A percentile compares a stretch with the other conserved stretches of the same genome.
These are phyloP conservation scores for Luperina testacea DNA, from an alignment of 2,888 invertebrate species.

Conservation along the genomic window DNA sequence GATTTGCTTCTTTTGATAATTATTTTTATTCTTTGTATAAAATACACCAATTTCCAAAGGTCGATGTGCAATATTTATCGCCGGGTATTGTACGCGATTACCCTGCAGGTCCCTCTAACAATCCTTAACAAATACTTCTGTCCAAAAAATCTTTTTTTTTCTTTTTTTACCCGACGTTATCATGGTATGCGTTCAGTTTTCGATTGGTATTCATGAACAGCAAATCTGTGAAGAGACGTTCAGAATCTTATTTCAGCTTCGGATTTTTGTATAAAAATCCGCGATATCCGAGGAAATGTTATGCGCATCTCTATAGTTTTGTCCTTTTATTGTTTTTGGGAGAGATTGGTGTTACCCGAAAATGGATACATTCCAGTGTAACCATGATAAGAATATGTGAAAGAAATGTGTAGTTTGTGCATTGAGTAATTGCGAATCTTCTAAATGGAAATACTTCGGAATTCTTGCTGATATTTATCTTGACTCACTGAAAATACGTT, in stretches of 20 bases:
- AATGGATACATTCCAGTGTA: conserved; percentile 46
- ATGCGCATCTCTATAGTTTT: conserved; percentile 62
- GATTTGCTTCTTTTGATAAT: too few relatives aligned
- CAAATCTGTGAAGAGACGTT: conserved; percentile 66
- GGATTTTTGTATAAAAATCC: conserved; percentile 62
- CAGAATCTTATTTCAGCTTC: conserved; percentile 64
- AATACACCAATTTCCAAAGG: too few relatives aligned
- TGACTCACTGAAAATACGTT: background rate
- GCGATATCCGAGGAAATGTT: conserved; percentile 59
- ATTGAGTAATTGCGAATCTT: background rate
- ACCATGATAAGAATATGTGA: conserved; percentile 37
- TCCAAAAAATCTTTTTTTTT: conserved; percentile 32
- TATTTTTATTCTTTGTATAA: too few relatives aligned
- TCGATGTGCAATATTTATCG: too few relatives aligned
- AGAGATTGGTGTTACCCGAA: conserved; percentile 43
- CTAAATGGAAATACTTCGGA: background rate
- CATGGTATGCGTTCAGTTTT: conserved; percentile 46
- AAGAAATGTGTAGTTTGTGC: background rate
- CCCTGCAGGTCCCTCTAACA: background rate
- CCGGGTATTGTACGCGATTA: background rate
- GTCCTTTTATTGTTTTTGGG: conserved; percentile 61
- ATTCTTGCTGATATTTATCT: background rate
- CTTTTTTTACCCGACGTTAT: conserved; percentile 39
- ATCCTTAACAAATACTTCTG: conserved; percentile 29
- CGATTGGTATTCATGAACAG: conserved; percentile 68